These are phyloP conservation scores for Euproctis similis DNA, from an alignment of 2,888 invertebrate species.

Conservation along the genomic window DNA sequence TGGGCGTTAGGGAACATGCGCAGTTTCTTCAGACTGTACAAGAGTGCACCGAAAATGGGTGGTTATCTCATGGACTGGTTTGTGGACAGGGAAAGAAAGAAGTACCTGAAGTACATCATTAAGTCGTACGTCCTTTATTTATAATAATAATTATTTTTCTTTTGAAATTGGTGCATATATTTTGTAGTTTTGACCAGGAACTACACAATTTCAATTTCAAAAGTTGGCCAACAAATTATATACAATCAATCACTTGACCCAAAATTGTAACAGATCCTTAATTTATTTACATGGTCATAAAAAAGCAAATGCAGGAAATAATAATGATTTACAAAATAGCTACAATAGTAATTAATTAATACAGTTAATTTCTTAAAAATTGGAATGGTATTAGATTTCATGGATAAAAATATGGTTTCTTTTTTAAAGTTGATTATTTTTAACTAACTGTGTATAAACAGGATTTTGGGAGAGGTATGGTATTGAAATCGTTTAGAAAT, in stretches of 20 bases:
- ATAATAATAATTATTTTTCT: constrained; percentile 7
- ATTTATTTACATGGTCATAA: too few relatives aligned
- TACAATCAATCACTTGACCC: background rate
- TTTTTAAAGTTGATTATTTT: too few relatives aligned
- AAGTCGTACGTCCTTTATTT: constrained; percentile 92
- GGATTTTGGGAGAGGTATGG: too few relatives aligned
- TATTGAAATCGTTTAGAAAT: too few relatives aligned
- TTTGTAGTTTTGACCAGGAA: background rate
- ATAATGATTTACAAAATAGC: too few relatives aligned
- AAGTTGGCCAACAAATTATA: background rate
- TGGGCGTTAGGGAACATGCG: constrained; percentile 96
- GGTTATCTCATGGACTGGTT: constrained; percentile 99
- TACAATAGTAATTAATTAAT: too few relatives aligned
- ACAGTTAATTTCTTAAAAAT: too few relatives aligned
- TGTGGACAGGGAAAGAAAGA: constrained; percentile 94
- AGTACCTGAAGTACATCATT: constrained; percentile 92
- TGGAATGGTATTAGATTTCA: too few relatives aligned
- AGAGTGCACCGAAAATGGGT: constrained; percentile 93
- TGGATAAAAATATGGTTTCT: too few relatives aligned
- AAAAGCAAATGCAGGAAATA: too few relatives aligned
- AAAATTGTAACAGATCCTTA: too few relatives aligned
- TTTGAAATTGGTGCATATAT: background rate
- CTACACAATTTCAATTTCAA: background rate
- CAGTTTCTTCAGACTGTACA: constrained; percentile 93
- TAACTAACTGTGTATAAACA: too few relatives aligned